Evolutionary conservation across 2,113 vertebrate species (phyloP).

Genomic region (Fregetta grallaria): DNA sequence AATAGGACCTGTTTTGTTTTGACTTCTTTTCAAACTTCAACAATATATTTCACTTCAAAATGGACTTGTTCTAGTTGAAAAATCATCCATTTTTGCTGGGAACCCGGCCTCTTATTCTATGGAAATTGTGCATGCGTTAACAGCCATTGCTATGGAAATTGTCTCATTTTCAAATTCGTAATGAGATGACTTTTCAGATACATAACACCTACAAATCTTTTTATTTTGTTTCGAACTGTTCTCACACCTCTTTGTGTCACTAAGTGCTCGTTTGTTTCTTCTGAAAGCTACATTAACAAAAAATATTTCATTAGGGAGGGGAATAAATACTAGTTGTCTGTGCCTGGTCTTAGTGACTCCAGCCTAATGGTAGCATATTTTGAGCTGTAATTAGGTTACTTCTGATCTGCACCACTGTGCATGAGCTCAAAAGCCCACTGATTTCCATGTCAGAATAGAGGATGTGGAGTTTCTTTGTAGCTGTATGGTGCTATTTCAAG

Average conservation of each 20-base stretch:
- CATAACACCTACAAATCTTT: background rate
- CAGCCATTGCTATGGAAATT: background rate
- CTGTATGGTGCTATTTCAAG: background rate
- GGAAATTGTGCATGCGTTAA: background rate
- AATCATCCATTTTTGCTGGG: background rate
- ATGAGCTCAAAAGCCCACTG: background rate
- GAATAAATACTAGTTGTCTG: background rate
- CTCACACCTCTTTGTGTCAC: background rate
- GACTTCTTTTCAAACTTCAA: background rate
- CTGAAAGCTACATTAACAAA: background rate
- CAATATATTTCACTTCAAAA: background rate
- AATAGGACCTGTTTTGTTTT: background rate
- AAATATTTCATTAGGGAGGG: background rate
- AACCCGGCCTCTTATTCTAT: background rate
- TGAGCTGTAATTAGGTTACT: background rate
- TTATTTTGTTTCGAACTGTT: conserved; percentile 11
- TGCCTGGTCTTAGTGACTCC: background rate
- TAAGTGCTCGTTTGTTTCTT: conserved; percentile 18
- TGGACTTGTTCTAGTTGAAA: background rate
- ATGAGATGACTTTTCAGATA: background rate
- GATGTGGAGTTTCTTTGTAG: background rate
- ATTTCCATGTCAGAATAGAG: background rate
- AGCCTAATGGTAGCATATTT: background rate
- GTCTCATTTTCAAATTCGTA: conserved; percentile 11
- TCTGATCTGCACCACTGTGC: background rate